Evolutionary conservation across 2,888 invertebrate genomes (phyloP).

Genomic region (Caenorhabditis macrosperma): DNA sequence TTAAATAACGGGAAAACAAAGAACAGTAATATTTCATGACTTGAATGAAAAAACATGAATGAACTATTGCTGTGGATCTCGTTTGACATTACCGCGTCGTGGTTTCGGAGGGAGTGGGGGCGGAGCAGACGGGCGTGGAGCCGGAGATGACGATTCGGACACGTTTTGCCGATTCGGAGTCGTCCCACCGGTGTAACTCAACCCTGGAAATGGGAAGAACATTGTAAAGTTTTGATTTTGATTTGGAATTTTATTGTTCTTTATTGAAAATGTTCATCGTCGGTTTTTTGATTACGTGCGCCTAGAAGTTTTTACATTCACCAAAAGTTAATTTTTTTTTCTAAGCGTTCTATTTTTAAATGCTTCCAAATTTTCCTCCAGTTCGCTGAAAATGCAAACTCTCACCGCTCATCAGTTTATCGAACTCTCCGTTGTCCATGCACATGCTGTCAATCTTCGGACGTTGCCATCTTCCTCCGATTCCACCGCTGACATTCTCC

Average conservation of each 20-base stretch:
- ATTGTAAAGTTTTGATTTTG: not conserved
- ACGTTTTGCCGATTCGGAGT: conserved; percentile 62
- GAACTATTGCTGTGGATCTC: conserved; percentile 65
- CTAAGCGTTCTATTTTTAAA: too few relatives aligned
- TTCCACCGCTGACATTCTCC: conserved; percentile 54
- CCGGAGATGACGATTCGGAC: conserved; percentile 60
- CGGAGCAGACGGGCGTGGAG: conserved; percentile 60
- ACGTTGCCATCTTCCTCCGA: conserved; percentile 47
- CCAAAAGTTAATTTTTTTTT: too few relatives aligned
- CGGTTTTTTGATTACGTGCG: too few relatives aligned
- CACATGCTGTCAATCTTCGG: conserved; percentile 73
- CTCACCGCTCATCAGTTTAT: conserved; percentile 74
- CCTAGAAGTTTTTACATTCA: too few relatives aligned
- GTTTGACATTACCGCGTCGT: conserved; percentile 64
- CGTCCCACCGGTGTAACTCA: conserved; percentile 62
- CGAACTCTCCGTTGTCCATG: conserved; percentile 78
- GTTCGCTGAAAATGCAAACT: too few relatives aligned
- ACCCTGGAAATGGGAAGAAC: conserved; percentile 50
- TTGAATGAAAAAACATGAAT: too few relatives aligned
- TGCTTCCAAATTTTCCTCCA: not conserved
- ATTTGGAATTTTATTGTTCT: too few relatives aligned
- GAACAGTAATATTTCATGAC: too few relatives aligned
- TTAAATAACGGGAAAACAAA: too few relatives aligned
- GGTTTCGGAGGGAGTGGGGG: conserved; percentile 72
- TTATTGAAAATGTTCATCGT: too few relatives aligned